phyloP scores from a whole-genome alignment of 2,113 vertebrate genomes.

The Thermophis baileyi region DNA sequence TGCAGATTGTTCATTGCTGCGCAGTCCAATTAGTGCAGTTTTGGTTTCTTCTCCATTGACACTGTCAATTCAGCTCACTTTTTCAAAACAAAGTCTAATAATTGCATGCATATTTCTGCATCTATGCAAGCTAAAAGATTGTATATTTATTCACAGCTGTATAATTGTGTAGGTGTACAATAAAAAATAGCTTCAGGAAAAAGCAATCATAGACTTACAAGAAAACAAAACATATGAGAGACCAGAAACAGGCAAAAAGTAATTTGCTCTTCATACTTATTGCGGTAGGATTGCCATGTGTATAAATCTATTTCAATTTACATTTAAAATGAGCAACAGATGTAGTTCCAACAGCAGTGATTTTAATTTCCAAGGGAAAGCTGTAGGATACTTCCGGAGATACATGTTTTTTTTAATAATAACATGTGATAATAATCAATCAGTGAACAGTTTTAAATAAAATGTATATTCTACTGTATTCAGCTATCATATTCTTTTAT shows the following conservation, averaged over 20 bases:
- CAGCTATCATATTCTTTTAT: constrained; percentile 29
- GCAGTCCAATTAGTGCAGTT: background rate
- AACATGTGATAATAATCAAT: constrained; percentile 63
- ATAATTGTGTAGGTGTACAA: background rate
- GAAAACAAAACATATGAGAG: background rate
- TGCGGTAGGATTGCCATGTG: background rate
- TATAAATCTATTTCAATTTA: constrained; percentile 6
- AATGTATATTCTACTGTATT: constrained; percentile 46
- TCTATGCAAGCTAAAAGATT: background rate
- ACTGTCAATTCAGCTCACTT: background rate
- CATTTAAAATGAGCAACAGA: background rate
- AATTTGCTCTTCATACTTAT: background rate
- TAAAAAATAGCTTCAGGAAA: background rate
- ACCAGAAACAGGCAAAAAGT: background rate
- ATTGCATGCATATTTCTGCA: background rate
- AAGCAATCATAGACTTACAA: background rate
- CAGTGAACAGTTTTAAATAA: constrained; percentile 54
- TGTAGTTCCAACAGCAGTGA: background rate
- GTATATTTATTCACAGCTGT: background rate
- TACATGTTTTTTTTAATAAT: background rate
- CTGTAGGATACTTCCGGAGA: background rate
- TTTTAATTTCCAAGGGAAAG: background rate
- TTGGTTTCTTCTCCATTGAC: background rate
- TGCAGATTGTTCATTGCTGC: background rate
- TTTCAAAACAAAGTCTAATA: background rate